Conservation (phyloP, 2,113 vertebrate species). For the Psittacus erithacus region DNA sequence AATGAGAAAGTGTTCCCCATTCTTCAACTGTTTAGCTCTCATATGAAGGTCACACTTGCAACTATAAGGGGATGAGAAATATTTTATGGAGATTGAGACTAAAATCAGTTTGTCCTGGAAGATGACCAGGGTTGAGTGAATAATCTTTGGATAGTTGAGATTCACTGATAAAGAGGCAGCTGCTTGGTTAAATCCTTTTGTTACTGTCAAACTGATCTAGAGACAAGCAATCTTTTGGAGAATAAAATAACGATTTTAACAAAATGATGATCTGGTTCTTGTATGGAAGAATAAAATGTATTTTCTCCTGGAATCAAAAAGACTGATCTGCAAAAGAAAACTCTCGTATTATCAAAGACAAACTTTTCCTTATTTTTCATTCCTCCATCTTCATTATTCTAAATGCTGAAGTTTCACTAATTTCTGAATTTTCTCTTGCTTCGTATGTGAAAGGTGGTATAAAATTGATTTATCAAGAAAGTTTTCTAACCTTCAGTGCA, state of each 20-base stretch:
- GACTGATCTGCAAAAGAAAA: neutral
- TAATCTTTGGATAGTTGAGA: neutral
- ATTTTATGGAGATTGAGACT: neutral
- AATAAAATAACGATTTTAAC: neutral
- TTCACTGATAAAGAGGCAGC: neutral
- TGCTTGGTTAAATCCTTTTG: neutral
- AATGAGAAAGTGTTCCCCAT: neutral
- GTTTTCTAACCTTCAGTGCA: neutral
- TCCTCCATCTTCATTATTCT: neutral
- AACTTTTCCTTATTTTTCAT: neutral
- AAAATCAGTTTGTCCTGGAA: neutral
- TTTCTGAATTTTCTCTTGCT: neutral
- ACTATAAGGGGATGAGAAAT: neutral
- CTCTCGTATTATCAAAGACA: neutral
- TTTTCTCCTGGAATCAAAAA: neutral
- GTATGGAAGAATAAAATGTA: neutral
- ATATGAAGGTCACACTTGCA: neutral
- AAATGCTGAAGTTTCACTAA: neutral
- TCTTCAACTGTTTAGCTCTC: neutral
- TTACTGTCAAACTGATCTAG: neutral
- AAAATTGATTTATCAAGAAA: neutral
- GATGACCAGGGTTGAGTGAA: neutral
- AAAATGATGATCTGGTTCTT: neutral
- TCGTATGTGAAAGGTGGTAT: neutral
- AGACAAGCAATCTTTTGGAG: neutral